phyloP scores from a whole-genome alignment of 2,113 vertebrate species.

The Microcebus griseorufus region DNA sequence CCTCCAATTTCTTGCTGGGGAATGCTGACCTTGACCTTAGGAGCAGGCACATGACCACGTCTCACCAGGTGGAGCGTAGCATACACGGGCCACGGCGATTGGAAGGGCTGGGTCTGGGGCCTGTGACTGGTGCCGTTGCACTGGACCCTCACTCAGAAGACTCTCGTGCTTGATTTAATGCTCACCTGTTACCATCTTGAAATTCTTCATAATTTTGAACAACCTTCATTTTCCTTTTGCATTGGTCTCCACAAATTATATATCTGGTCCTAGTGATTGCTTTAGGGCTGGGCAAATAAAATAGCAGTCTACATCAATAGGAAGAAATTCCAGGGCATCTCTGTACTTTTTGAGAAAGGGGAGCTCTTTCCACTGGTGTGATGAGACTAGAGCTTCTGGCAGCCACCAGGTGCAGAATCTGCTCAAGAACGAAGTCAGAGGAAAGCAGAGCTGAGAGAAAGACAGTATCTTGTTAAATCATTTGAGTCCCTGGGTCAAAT shows the following conservation, averaged over 20 bases:
- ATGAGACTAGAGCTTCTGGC: background rate
- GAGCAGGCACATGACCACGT: background rate
- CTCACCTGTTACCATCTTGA: background rate
- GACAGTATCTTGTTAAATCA: background rate
- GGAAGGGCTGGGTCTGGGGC: background rate
- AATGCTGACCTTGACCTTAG: background rate
- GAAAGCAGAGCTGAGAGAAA: background rate
- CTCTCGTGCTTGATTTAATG: background rate
- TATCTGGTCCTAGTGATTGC: background rate
- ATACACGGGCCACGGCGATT: background rate
- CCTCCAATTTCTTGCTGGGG: background rate
- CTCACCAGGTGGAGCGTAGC: background rate
- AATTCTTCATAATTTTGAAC: background rate
- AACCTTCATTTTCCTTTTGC: background rate
- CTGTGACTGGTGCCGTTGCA: background rate
- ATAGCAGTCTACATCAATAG: background rate
- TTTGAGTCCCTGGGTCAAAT: background rate
- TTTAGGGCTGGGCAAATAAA: background rate
- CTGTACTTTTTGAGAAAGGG: background rate
- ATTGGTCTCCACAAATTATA: background rate
- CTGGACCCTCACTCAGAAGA: background rate
- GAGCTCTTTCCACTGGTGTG: background rate
- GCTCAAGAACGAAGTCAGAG: background rate
- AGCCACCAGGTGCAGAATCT: background rate
- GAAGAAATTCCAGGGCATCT: background rate